Evolutionary conservation across 2,113 vertebrate species (phyloP), one percentile per base, ranked within the genome.

Genomic region (Proteles cristata): DNA sequence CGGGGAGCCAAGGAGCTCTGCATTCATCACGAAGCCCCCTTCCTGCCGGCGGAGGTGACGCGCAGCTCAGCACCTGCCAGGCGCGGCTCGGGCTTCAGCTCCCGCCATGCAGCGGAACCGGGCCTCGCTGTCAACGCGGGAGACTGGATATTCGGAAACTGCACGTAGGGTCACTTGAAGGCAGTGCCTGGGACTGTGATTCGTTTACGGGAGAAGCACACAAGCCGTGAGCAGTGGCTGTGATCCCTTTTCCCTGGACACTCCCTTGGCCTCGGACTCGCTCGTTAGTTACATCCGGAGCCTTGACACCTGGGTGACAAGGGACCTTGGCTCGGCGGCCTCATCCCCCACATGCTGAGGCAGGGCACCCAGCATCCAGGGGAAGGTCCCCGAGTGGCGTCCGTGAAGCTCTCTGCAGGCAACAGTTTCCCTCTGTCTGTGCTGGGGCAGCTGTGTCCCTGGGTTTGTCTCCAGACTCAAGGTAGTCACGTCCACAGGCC

Each of bases 31-130:
- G 11, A 2, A 8, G 12, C 81, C 0, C 25, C 0, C 16, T 69
- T 84, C 81, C 93, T 35, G 7, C 82, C 17, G 45, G 31, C 26
- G 65, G 80, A 68, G 19, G 4, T 90, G 6, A 2, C 93, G 6
- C 7, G 69, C 7, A 39, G 39, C 69, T 45, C 8, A 53, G 45
- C 53, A 4, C 55, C 55, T 48, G 35, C 69, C 28, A 4, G 28
- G 53, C 23, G 3, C 1, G 35, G 69, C 73, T 61, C 9, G 0
- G 15, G 61, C 48, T 43, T 25, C 9, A 12, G 74, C 48, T 61
- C 61, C 39, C 15, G 8, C 25, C 7, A 4, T 0, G 35, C 7
- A 0, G 5, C 19, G 4, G 25, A 23, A 5, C 2, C 0, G 43
- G 16, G 84, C 53, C 48, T 2, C 0, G 8, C 43, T 45, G 3